Conservation (phyloP, 2,113 vertebrate genomes). For the Menidia beryllina region DNA sequence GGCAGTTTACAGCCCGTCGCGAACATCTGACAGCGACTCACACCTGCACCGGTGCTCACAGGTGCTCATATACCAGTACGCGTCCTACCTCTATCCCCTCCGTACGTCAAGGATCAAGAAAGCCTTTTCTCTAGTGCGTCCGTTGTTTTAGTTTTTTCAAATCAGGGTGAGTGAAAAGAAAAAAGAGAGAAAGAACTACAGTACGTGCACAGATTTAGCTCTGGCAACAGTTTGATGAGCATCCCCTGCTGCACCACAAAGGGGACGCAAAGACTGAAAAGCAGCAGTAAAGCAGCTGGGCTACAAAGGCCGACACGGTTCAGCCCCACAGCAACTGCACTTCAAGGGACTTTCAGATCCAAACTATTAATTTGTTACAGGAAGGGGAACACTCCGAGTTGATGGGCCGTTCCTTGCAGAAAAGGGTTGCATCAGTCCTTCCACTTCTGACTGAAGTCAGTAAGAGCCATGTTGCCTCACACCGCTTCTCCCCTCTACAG, state of each 20-base stretch:
- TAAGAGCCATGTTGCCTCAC: conserved; percentile 66
- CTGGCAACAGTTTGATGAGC: conserved; percentile 10
- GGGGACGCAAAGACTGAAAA: conserved; percentile 15
- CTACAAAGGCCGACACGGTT: conserved; percentile 28
- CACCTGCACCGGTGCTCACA: conserved; percentile 46
- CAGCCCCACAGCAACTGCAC: conserved; percentile 13
- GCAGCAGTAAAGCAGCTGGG: not conserved
- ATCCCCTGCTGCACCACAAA: conserved; percentile 8
- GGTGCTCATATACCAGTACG: not conserved
- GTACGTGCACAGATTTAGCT: not conserved
- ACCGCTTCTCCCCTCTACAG: conserved; percentile 39
- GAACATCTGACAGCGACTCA: conserved; percentile 58
- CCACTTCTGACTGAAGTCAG: conserved; percentile 66
- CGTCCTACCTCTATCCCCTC: not conserved
- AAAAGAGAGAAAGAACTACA: not conserved
- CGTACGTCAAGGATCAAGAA: not conserved
- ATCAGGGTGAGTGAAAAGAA: not conserved
- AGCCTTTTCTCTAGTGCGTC: not conserved
- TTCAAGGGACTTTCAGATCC: conserved; percentile 34
- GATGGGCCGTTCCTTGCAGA: conserved; percentile 57
- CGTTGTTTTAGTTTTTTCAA: not conserved
- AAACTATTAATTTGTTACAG: conserved; percentile 62
- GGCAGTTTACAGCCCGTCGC: conserved; percentile 54
- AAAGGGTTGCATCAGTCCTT: conserved; percentile 75
- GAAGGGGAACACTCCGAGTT: conserved; percentile 60